Conservation (phyloP, 2,113 vertebrate genomes). For the Coptodon bakossiorum region DNA sequence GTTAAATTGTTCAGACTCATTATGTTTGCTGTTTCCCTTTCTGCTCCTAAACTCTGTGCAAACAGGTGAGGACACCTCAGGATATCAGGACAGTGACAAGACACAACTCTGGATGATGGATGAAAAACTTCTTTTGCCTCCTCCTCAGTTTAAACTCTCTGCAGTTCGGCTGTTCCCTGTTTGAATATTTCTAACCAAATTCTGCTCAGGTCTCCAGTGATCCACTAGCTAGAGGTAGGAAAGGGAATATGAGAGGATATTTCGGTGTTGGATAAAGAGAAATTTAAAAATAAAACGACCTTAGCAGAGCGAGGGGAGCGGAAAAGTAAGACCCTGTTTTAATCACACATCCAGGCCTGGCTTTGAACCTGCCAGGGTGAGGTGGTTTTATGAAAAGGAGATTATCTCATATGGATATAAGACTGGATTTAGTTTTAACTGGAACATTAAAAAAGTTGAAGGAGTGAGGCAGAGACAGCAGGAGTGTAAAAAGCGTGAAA, state of each 20-base stretch:
- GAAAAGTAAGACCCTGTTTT: conserved; percentile 4
- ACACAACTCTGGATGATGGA: background rate
- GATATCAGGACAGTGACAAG: background rate
- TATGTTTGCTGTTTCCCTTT: background rate
- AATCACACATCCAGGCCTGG: conserved; percentile 2
- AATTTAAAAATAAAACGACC: background rate
- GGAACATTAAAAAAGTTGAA: background rate
- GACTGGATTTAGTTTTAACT: conserved; percentile 14
- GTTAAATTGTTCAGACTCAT: background rate
- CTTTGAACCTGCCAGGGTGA: conserved; percentile 18
- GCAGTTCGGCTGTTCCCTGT: background rate
- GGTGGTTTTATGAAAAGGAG: conserved; percentile 18
- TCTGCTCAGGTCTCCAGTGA: background rate
- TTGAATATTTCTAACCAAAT: background rate
- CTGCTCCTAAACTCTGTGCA: background rate
- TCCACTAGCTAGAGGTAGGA: background rate
- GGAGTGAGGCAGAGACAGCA: background rate
- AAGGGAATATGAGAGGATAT: background rate
- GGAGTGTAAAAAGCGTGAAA: background rate
- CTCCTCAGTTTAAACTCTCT: background rate
- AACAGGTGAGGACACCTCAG: background rate
- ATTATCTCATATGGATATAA: conserved; percentile 6
- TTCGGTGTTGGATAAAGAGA: background rate
- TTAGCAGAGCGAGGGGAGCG: background rate
- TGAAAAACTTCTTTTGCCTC: background rate